Percentiles rank a stretch among this genome's conserved stretches.
Conservation (phyloP, 53 echinoderm and acorn worm genomes). For the Antedon mediterranea region DNA sequence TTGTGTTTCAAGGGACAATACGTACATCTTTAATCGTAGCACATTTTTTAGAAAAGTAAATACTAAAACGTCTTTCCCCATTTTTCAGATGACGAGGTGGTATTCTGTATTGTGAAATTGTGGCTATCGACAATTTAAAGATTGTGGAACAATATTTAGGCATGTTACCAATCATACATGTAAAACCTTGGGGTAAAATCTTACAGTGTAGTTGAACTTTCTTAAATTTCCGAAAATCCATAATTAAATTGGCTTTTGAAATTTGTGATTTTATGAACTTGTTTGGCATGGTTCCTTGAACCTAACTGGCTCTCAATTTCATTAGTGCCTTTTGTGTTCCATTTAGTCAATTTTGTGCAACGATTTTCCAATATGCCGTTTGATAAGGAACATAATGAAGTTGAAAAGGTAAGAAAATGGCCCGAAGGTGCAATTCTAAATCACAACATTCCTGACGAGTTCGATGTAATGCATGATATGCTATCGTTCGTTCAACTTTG, state of each 20-base stretch:
- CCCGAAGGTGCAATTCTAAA: background rate
- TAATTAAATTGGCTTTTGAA: background rate
- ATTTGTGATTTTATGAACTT: background rate
- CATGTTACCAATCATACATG: too few species aligned
- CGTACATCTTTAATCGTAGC: too few species aligned
- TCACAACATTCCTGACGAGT: constrained; percentile 1
- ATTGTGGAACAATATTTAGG: too few species aligned
- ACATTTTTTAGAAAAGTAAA: too few species aligned
- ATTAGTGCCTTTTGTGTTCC: background rate
- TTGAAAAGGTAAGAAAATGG: background rate
- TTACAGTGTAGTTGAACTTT: background rate
- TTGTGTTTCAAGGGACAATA: too few species aligned
- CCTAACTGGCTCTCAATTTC: background rate
- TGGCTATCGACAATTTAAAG: too few species aligned
- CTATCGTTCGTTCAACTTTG: background rate
- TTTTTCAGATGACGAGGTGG: too few species aligned
- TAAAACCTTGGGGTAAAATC: background rate
- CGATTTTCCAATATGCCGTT: background rate
- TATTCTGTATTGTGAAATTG: too few species aligned
- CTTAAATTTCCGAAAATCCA: background rate
- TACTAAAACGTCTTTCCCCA: too few species aligned
- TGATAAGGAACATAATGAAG: background rate
- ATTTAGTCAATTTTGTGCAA: background rate
- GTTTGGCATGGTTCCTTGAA: background rate
- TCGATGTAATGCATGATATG: background rate